phyloP scores from a whole-genome alignment of 2,113 vertebrate species.

The Vulpes ferrilata region DNA sequence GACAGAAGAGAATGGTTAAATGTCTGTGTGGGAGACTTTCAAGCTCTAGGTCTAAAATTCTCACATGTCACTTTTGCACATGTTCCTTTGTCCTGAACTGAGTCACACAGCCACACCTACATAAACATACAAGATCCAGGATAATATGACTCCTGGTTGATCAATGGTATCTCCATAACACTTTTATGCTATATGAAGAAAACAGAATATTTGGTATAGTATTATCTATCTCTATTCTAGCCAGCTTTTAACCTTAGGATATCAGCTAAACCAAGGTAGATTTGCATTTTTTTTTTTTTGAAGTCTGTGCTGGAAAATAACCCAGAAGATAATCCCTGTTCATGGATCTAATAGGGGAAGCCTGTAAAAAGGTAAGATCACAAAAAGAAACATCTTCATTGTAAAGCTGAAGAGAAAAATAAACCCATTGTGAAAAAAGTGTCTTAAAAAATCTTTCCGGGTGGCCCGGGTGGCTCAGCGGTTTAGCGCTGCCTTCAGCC shows the following conservation, averaged over 20 bases:
- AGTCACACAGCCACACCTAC: neutral
- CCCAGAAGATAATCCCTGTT: neutral
- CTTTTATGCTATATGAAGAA: no score
- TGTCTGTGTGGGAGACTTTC: neutral
- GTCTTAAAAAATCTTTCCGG: neutral
- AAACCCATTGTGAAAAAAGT: neutral
- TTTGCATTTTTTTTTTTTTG: no score
- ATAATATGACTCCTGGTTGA: neutral
- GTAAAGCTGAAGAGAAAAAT: neutral
- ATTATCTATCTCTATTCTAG: no score
- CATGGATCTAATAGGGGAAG: neutral
- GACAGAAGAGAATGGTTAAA: neutral
- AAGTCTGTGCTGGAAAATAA: neutral
- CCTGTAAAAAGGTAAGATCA: neutral
- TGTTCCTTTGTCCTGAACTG: neutral
- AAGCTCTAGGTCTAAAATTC: neutral
- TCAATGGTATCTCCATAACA: neutral
- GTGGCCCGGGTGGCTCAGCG: no score
- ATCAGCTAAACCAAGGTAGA: no score
- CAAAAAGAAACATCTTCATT: neutral
- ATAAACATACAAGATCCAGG: neutral
- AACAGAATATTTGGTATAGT: no score
- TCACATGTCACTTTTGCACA: neutral
- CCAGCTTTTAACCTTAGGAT: no score
- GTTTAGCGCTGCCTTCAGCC: no score